Percentiles rank a stretch among this genome's conserved stretches.
These are phyloP conservation scores for Dione juno DNA, from an alignment of 2,888 invertebrate species.

Conservation along the genomic window DNA sequence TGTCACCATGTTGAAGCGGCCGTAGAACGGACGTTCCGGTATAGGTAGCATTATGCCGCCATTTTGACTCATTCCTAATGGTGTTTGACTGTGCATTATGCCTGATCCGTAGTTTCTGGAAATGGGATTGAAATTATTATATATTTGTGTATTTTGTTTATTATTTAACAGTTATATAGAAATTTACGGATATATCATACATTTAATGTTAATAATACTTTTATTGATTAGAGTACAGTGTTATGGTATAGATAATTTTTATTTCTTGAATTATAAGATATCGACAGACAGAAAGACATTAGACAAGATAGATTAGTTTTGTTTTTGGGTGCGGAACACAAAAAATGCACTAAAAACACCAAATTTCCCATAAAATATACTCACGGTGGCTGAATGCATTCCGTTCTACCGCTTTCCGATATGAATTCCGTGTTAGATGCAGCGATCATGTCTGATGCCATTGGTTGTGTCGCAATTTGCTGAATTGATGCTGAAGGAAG, in stretches of 20 bases:
- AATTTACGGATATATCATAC: no score
- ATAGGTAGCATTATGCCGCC: conserved; percentile 54
- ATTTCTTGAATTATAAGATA: no score
- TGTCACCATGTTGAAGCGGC: conserved; percentile 48
- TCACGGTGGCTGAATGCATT: conserved; percentile 50
- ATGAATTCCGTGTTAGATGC: conserved; percentile 44
- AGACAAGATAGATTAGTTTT: no score
- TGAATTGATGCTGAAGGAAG: conserved; percentile 38
- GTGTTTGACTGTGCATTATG: conserved; percentile 50
- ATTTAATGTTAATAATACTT: no score
- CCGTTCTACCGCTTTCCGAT: conserved; percentile 48
- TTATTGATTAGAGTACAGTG: no score
- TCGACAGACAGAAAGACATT: no score
- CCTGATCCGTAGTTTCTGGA: conserved; percentile 49
- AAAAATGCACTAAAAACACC: no score
- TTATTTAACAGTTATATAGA: no score
- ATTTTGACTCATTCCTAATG: conserved; percentile 50
- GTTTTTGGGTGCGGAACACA: no score
- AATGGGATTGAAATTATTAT: neutral
- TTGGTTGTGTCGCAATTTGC: conserved; percentile 44
- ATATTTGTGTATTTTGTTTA: neutral
- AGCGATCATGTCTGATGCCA: conserved; percentile 49
- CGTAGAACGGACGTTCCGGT: conserved; percentile 54
- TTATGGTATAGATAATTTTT: no score
- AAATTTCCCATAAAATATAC: conserved; percentile 27